Percentiles rank a stretch among this genome's conserved stretches.
Conservation (phyloP, 2,113 vertebrate species). For the Spheniscus mendiculus region DNA sequence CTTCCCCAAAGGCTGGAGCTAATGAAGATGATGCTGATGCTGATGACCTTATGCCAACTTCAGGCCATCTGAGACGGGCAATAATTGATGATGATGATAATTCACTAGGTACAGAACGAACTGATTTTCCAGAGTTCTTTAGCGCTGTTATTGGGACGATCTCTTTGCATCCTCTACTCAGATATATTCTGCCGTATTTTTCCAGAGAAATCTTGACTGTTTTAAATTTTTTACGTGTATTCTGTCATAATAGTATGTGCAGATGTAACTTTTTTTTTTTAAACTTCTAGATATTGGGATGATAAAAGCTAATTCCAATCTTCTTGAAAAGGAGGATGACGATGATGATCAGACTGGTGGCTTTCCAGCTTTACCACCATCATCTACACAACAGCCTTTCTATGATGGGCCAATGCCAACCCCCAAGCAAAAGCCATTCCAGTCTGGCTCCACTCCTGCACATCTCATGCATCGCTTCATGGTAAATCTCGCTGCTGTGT, state of each 20-base stretch:
- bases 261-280: neutral
- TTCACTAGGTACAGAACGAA: slow-evolving; percentile 82
- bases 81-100: slow-evolving; percentile 90
- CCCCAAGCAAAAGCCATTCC: slow-evolving; percentile 89
- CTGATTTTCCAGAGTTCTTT: neutral
- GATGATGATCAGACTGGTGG: slow-evolving; percentile 65
- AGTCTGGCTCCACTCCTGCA: slow-evolving; percentile 88
- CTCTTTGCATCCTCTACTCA: neutral
- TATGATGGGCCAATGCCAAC: slow-evolving; percentile 91
- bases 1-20: slow-evolving; percentile 70
- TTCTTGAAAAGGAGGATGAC: slow-evolving; percentile 65
- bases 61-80: slow-evolving; percentile 72
- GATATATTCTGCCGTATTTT: neutral
- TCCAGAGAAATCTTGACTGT: neutral
- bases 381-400: slow-evolving; percentile 64
- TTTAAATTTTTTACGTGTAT: neutral
- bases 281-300: slow-evolving; percentile 78
- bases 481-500: slow-evolving; percentile 68
- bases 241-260: neutral
- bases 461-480: slow-evolving; percentile 96
- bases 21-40: slow-evolving; percentile 75
- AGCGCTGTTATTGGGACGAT: neutral
- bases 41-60: slow-evolving; percentile 73
- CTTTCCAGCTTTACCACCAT: slow-evolving; percentile 36
- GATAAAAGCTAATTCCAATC: slow-evolving; percentile 70